phyloP scores from a whole-genome alignment of 2,113 vertebrate species.

The Tringa solitaria region DNA sequence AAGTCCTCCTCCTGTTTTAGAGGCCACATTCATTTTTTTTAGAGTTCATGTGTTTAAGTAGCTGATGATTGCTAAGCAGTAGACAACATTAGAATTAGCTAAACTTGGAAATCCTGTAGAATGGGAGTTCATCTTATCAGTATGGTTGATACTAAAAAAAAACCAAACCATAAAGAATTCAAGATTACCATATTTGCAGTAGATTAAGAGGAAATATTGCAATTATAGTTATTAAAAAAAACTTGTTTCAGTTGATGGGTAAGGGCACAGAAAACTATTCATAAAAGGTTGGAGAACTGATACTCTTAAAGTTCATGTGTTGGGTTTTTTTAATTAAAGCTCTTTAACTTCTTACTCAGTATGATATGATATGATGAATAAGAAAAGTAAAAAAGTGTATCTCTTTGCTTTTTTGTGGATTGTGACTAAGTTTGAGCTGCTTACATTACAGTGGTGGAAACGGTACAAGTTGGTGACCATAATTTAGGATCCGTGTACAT shows the following conservation, averaged over 20 bases:
- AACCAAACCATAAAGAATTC: neutral
- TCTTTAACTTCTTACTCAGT: neutral
- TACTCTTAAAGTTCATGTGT: neutral
- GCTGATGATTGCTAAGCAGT: neutral
- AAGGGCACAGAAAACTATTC: neutral
- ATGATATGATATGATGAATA: neutral
- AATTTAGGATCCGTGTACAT: neutral
- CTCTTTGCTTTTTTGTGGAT: neutral
- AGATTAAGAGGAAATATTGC: neutral
- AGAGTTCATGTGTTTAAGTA: neutral
- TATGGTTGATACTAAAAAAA: neutral
- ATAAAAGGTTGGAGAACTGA: neutral
- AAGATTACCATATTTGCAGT: neutral
- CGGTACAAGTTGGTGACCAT: neutral
- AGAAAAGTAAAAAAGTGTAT: neutral
- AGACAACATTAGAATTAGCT: neutral
- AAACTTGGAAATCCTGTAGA: neutral
- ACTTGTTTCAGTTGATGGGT: neutral
- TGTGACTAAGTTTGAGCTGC: neutral
- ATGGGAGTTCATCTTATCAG: neutral
- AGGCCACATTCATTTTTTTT: neutral
- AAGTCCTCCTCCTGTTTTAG: neutral
- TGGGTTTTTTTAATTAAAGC: neutral
- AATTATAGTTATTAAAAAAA: neutral
- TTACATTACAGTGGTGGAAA: neutral